These are phyloP conservation scores for Coryphaenoides rupestris DNA, from an alignment of 2,113 vertebrate species.

Conservation along the genomic window DNA sequence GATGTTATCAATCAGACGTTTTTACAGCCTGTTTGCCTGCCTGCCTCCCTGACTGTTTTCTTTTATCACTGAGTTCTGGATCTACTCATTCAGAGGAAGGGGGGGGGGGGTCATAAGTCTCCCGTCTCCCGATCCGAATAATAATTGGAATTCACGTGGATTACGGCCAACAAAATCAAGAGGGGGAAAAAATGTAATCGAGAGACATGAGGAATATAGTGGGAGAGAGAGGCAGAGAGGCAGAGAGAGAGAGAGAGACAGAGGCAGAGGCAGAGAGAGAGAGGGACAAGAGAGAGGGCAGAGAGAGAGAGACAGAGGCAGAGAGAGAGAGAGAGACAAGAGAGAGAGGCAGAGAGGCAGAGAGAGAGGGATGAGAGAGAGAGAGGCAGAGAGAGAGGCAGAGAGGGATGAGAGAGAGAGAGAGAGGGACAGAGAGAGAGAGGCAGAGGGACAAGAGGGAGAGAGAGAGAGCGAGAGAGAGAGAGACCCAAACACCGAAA, in stretches of 20 bases:
- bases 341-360: neutral
- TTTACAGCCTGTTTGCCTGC: too few relatives aligned
- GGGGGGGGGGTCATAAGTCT: conserved; percentile 59
- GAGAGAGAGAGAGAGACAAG: too few relatives aligned
- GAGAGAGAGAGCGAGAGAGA: conserved; percentile 20
- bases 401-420: neutral
- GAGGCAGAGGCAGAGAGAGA: conserved; percentile 2
- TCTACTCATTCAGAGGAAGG: conserved; percentile 54
- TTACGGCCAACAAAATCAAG: conserved; percentile 9
- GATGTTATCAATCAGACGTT: conserved; percentile 29
- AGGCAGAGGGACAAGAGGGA: neutral
- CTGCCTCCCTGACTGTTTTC: conserved; percentile 34
- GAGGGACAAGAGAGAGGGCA: too few relatives aligned
- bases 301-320: conserved; percentile 24
- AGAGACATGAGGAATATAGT: neutral
- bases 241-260: too few relatives aligned
- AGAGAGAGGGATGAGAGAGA: conserved; percentile 8
- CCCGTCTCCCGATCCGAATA: conserved; percentile 31
- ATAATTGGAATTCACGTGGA: conserved; percentile 40
- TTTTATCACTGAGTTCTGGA: conserved; percentile 40
- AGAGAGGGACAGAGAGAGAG: too few relatives aligned
- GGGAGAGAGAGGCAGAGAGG: neutral
- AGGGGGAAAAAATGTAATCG: conserved; percentile 36
- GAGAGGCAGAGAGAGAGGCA: conserved; percentile 27
- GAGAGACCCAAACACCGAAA: too few relatives aligned